Conservation (phyloP, 2,113 vertebrate species). For the crab-eating macaque (Macaca fascicularis) region T2T-MFA8v1.1 NC_088394.1:14018501-14019000, state of each 20-base stretch:
- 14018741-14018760: background rate
- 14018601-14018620: background rate
- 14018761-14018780: background rate
- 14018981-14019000: background rate
- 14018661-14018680: background rate
- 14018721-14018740: background rate
- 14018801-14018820: background rate
- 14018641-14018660: background rate
- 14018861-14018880: background rate
- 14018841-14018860: background rate
- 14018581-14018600: background rate
- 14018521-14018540: background rate
- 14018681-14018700: background rate
- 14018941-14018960: background rate
- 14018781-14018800: background rate
- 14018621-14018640: background rate
- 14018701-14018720: background rate
- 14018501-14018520: background rate
- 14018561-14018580: background rate
- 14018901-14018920: background rate
- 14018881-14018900: background rate
- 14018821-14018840: slow-evolving; percentile 12
- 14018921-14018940: background rate
- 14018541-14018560: background rate
- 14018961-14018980: background rate